Evolutionary conservation across 2,888 invertebrate species (phyloP), one percentile per base, ranked within the genome.

Genomic region (Flabesymbios commensalis): DNA sequence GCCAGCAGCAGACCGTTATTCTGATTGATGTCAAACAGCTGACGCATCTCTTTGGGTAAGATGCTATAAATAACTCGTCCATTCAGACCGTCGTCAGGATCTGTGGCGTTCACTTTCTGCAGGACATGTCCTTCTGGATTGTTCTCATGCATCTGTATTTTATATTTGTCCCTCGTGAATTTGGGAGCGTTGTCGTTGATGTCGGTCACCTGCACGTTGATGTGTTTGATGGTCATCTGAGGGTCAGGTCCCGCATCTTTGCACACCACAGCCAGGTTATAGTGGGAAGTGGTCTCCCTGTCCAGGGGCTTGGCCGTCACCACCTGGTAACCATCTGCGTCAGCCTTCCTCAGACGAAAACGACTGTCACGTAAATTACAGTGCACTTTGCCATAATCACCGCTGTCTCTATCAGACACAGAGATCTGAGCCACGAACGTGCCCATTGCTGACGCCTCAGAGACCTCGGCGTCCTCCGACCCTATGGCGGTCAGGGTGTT

Each of bases 1-100:
- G 93, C 90, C 2, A 89, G 90, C 0, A 95, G 89, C 33, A 90
- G 81, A 0, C 94, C 95, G 1, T 90, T 87, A 1, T 83, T 82
- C 0, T 89, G 78, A 80, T 94, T 91, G 42, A 95, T 89, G 62
- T 88, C 87, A 77, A 95, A 95, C 75, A 92, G 86, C 76, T 90
- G 90, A 55, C n/a, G 5, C 32, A n/a, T 28, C 24, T 5, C 53
- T 7, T 43, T 43, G 0, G 36, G 26, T 7, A 36, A 26, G 28
- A 55, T 22, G 17, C 26, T 47, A 36, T 55, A 63, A 2, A 29
- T 28, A 17, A 63, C 19, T 28, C 45, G 19, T 1, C 55, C 73
- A 61, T 76, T 76, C 17, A 63, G 56, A 17, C 74, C 76, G 19
- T 52, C 36, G 56, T 78, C 78, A 17, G 54, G 64, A 59, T 78